Conservation (phyloP, 2,888 invertebrate genomes). For the Conchocele bisecta region DNA sequence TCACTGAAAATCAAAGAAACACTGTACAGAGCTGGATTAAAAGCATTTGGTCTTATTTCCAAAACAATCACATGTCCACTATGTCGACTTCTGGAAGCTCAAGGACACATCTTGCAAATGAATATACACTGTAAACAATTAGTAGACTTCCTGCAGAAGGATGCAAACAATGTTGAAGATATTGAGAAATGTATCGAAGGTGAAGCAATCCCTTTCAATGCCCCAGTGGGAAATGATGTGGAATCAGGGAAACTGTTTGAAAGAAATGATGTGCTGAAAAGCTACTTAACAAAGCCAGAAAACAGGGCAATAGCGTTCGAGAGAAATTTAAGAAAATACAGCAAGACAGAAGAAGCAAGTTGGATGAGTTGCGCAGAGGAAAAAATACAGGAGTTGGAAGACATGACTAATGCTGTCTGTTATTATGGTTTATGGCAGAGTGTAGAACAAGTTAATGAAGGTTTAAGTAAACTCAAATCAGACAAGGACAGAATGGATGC, state of each 20-base stretch:
- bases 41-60: slow-evolving; percentile 7
- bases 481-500: slow-evolving; percentile 10
- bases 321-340: slow-evolving; percentile 32
- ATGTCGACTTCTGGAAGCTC: slow-evolving; percentile 14
- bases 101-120: slow-evolving; percentile 16
- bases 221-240: background rate
- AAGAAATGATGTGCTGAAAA: background rate
- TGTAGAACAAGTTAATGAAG: slow-evolving; percentile 36
- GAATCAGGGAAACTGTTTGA: background rate
- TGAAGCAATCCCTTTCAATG: slow-evolving; percentile 6
- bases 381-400: slow-evolving; percentile 18
- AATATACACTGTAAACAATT: slow-evolving; percentile 7
- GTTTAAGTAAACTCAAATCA: slow-evolving; percentile 10
- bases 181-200: slow-evolving; percentile 1
- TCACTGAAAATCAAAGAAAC: slow-evolving; percentile 14
- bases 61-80: slow-evolving; percentile 5
- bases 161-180: background rate
- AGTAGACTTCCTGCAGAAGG: background rate
- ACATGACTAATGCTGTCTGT: slow-evolving; percentile 45
- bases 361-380: slow-evolving; percentile 21
- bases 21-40: slow-evolving; percentile 3
- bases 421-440: slow-evolving; percentile 53
- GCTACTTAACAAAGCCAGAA: slow-evolving; percentile 22
- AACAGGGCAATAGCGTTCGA: slow-evolving; percentile 33
- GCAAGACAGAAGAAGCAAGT: slow-evolving; percentile 5